Evolutionary conservation across 1,140 invertebrate species (phyloP).

Genomic region (Drosophila aff.): DNA sequence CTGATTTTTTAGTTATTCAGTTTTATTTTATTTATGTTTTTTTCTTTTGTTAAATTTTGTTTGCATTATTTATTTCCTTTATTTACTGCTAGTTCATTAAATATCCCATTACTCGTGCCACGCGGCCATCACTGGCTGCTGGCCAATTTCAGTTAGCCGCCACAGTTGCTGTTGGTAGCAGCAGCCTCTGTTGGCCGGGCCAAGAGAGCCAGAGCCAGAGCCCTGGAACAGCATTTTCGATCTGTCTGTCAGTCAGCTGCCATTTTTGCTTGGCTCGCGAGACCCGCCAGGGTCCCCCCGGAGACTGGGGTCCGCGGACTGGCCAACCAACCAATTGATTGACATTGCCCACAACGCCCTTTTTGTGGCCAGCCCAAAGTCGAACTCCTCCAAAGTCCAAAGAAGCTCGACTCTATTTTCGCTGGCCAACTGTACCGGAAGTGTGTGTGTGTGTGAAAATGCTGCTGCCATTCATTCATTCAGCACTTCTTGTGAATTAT

Average conservation of each 20-base stretch:
- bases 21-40: background rate
- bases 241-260: constrained; percentile 82
- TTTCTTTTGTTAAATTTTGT: background rate
- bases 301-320: background rate
- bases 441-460: constrained; percentile 67
- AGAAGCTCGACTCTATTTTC: constrained; percentile 26
- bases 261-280: constrained; percentile 74
- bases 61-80: background rate
- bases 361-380: constrained; percentile 37
- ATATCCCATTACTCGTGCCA: constrained; percentile 24
- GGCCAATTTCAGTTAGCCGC: constrained; percentile 67
- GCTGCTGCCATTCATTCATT: constrained; percentile 23
- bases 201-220: constrained; percentile 1
- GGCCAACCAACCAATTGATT: constrained; percentile 75
- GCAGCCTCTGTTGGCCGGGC: constrained; percentile 10
- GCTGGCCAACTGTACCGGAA: constrained; percentile 76
- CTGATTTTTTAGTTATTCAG: background rate
- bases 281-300: background rate
- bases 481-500: constrained; percentile 71
- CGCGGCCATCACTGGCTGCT: constrained; percentile 30
- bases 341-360: constrained; percentile 82
- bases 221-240: constrained; percentile 71
- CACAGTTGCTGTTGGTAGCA: constrained; percentile 45
- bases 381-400: background rate
- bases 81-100: no score